Evolutionary conservation across 2,797 vertebrate genomes (phyloP), one percentile per base, ranked within the genome.

Genomic region (Margarornis squamiger): DNA sequence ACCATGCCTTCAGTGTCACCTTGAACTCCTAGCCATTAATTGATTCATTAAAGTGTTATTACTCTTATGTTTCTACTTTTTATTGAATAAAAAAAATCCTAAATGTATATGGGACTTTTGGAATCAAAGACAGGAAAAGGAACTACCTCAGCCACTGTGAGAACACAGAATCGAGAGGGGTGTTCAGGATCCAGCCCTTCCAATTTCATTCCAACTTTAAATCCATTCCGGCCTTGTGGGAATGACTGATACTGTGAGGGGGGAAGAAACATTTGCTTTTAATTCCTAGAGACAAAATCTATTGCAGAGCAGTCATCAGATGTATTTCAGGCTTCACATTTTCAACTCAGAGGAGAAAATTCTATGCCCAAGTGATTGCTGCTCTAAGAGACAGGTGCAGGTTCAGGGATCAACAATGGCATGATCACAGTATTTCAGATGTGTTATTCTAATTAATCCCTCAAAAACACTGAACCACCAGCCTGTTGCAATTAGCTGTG

Each of bases 141-240:
- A 84, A 57, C 75, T 97, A 99, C 99, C 98, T 99, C 99, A 70
- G 98, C 98, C 43, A 99, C 98, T 20, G 98, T 98, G 87, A 99
- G 98, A 52, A 99, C 98, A 93, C 99, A 99, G 95, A 99, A 99
- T 59, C 98, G 98, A 73, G 99, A 98, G 7, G 99, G 98, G 90
- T 99, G 98, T 17, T 98, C 98, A 7, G 99, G 99, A 96, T 99
- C 99, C 66, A 99, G 97, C 14, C 99, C 99, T 95, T 99, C 99
- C 93, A 99, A 93, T 93, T 99, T 99, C 99, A 99, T 99, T 90
- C 99, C 99, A 90, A 98, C 98, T 96, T 98, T 99, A 96, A 99
- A 99, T 87, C 98, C 97, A 95, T 99, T 99, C 90, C 98, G 98
- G 96, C 98, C 99, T 96, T 99, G 98, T 61, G 99, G 99, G 92